Percentiles rank a stretch among this genome's conserved stretches.
Conservation (phyloP, 1,140 invertebrate genomes). For the Colletes gigas region DNA sequence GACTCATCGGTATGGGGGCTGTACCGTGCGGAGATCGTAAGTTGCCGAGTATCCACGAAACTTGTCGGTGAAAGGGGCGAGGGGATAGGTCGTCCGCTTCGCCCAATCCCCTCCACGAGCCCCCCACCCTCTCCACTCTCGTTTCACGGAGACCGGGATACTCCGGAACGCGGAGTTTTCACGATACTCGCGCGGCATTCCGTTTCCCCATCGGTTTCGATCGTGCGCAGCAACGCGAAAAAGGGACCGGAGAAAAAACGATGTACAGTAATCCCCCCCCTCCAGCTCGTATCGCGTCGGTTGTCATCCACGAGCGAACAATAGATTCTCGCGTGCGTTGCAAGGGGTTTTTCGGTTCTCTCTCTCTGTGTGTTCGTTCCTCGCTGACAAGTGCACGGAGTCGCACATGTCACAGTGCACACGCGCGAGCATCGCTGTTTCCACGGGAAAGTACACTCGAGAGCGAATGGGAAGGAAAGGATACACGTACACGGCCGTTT, state of each 20-base stretch:
- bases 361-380: background rate
- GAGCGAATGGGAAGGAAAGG: background rate
- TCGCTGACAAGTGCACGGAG: background rate
- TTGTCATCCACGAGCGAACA: slow-evolving; percentile 21
- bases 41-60: too few relatives aligned
- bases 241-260: background rate
- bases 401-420: background rate
- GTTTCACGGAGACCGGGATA: too few relatives aligned
- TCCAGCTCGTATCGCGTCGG: background rate
- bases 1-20: too few relatives aligned
- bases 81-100: too few relatives aligned
- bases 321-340: slow-evolving; percentile 8
- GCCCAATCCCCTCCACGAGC: too few relatives aligned
- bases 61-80: too few relatives aligned
- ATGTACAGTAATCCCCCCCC: background rate
- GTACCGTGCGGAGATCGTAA: too few relatives aligned
- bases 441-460: background rate
- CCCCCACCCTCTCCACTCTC: too few relatives aligned
- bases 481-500: background rate
- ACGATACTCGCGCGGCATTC: slow-evolving; percentile 3
- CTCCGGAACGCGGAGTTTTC: background rate
- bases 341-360: background rate
- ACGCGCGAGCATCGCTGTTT: slow-evolving; percentile 12
- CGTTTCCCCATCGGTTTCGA: slow-evolving; percentile 26
- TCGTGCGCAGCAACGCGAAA: background rate